phyloP scores from a whole-genome alignment of 2,888 invertebrate genomes.

The Digitonthophagus gazella region DNA sequence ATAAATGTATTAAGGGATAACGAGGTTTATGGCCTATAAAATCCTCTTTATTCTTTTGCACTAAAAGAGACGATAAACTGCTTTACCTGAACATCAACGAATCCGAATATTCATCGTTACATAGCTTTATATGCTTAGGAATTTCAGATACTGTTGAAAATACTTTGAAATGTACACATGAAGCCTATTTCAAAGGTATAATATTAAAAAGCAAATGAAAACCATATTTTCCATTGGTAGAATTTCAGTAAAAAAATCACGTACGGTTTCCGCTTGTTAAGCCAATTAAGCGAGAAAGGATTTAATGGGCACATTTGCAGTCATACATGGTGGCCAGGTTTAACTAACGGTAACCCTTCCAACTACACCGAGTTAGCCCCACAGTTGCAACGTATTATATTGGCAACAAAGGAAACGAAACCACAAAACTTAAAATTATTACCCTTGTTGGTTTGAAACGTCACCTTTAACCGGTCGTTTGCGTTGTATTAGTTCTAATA shows the following conservation, averaged over 20 bases:
- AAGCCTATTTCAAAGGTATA: no score
- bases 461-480: background rate
- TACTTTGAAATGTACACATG: no score
- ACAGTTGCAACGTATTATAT: background rate
- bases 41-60: background rate
- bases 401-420: background rate
- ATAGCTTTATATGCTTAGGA: no score
- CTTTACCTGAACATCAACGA: background rate
- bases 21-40: background rate
- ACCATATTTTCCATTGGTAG: background rate
- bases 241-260: background rate
- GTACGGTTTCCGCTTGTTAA: constrained; percentile 1
- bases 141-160: no score
- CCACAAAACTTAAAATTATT: background rate
- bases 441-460: background rate
- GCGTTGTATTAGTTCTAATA: background rate
- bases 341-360: constrained; percentile 3
- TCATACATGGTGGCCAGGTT: constrained; percentile 3
- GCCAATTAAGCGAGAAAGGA: constrained; percentile 12
- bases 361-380: background rate
- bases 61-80: no score
- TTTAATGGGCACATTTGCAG: constrained; percentile 13
- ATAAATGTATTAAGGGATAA: background rate
- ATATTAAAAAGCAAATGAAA: background rate
- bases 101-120: no score